Evolutionary conservation across 1,140 invertebrate genomes (phyloP), one percentile per base, ranked within the genome.

Genomic region (Diorhabda elongata): DNA sequence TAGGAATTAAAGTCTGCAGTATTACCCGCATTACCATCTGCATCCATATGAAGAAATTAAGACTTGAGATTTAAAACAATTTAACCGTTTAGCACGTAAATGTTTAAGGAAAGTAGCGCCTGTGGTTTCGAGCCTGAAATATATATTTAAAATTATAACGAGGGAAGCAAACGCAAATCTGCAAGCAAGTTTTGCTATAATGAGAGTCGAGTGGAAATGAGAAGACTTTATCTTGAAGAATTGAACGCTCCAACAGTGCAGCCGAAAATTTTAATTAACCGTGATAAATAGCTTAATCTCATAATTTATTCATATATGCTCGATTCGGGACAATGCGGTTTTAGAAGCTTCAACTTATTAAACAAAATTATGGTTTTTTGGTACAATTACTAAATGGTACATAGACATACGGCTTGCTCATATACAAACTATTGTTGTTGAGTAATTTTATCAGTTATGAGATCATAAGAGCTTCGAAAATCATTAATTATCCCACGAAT

Each of bases 11-110:
- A 52, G 47, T 52, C 47, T 52, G 47, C 47, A 52, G 65, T 56
- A 67, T 67, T 67, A 67, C 42, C 65, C 57, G 65, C 65, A 67
- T 67, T 67, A 67, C 52, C 65, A 52, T 58, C 44, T 67, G 65
- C 65, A 67, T 67, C 65, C 65, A 67, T 67, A 67, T 67, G 65
- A 67, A 67, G 65, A 67, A 67, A 67, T 67, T 67, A 67, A 67
- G 65, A 61, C 58, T 42, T n/a, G 8, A 59, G 65, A 41, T 67
- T 67, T 67, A 67, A 67, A 67, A 67, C 65, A 67, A 67, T 67
- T 67, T 67, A 60, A 52, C 58, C 44, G 58, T 60, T 64, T 60
- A 65, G 58, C 65, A 67, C 65, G 65, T 67, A 67, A 56, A 56
- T 47, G 57, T 42, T 60, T 67, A 56, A 42, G 42, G 52, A 44